A percentile compares a stretch with the other conserved stretches of the same genome.
These are phyloP conservation scores for Pocillopora grandis DNA, from an alignment of 92 coral and sea anemone species.

Conservation along the genomic window DNA sequence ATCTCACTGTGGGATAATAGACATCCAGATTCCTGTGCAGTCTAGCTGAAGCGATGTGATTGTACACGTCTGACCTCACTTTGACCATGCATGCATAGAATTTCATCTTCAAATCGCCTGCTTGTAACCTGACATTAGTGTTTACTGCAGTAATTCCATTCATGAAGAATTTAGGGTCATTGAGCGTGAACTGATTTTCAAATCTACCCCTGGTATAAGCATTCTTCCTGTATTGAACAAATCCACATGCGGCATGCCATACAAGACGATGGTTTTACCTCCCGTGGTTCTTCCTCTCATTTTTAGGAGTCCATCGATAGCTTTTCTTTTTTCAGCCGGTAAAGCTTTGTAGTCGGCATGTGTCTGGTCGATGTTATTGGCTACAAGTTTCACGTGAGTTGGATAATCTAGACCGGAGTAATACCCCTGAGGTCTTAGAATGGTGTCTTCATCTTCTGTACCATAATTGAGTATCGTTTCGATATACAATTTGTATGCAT, in stretches of 20 bases:
- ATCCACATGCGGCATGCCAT: not conserved
- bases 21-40: not conserved
- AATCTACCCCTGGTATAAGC: not conserved
- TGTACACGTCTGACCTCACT: not conserved
- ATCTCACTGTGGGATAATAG: not conserved
- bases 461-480: not conserved
- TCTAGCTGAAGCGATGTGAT: no score
- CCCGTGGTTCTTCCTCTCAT: not conserved
- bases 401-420: not conserved
- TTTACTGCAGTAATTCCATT: not conserved
- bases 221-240: not conserved
- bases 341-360: no score
- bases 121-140: not conserved
- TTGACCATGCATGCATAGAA: not conserved
- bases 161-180: not conserved
- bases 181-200: not conserved
- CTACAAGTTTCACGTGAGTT: not conserved
- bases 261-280: not conserved
- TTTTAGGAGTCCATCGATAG: no score
- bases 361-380: no score
- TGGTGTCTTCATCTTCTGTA: not conserved
- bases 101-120: not conserved
- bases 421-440: not conserved
- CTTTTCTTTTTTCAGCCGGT: no score
- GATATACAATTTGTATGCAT: not conserved